These are phyloP conservation scores for Dendrolimus pini DNA, from an alignment of 2,888 invertebrate genomes.

Conservation along the genomic window DNA sequence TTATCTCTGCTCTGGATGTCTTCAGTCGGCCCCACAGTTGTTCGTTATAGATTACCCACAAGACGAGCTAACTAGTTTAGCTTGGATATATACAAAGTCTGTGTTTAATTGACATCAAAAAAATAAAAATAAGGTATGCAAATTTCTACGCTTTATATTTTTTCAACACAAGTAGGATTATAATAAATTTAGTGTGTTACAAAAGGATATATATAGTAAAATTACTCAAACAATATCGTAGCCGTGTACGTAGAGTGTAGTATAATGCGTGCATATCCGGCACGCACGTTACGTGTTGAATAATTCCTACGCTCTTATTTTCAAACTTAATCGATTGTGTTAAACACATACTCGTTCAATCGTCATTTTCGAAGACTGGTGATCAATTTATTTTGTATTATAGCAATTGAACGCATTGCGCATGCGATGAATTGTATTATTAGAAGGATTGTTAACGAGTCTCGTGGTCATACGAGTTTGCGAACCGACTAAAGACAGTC, in stretches of 20 bases:
- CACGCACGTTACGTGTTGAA: slow-evolving; percentile 42
- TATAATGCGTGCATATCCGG: slow-evolving; percentile 17
- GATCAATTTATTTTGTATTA: slow-evolving; percentile 67
- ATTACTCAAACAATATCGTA: slow-evolving; percentile 11
- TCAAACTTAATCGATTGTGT: slow-evolving; percentile 53
- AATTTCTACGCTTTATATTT: no score
- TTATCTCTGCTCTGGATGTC: no score
- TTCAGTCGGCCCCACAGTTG: no score
- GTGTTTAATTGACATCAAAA: no score
- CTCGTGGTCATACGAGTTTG: slow-evolving; percentile 35
- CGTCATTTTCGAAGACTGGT: slow-evolving; percentile 41
- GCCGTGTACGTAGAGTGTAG: slow-evolving; percentile 7
- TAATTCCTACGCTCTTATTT: slow-evolving; percentile 46
- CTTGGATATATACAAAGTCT: no score
- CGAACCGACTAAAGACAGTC: slow-evolving; percentile 23
- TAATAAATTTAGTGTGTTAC: neutral
- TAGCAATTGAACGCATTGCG: slow-evolving; percentile 61
- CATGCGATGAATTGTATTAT: slow-evolving; percentile 65
- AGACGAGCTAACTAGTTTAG: no score
- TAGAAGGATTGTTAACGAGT: slow-evolving; percentile 44
- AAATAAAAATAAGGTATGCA: no score
- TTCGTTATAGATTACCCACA: no score
- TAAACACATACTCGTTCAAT: slow-evolving; percentile 24
- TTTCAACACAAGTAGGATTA: no score
- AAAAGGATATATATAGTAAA: slow-evolving; percentile 10